Evolutionary conservation across 2,797 vertebrate species (phyloP), one percentile per base, ranked within the genome.

Genomic region (Rhyacichthys aspro): DNA sequence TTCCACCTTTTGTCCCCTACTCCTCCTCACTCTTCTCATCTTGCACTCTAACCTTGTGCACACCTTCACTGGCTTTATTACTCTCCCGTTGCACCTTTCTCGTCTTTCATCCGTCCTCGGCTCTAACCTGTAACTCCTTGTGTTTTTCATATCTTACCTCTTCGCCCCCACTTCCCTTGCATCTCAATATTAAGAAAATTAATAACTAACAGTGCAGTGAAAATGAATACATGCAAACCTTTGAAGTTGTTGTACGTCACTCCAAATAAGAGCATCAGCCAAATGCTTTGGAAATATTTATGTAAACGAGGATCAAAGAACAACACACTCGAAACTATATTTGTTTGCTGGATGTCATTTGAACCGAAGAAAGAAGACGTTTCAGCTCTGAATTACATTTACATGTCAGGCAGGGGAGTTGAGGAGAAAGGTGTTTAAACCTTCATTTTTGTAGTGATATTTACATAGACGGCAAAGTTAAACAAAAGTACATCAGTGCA

Each of bases 231-330:
- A 45, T 67, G 72, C 47, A 58, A 17, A 47, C 67, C 74, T 84
- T 79, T 84, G 79, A 85, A 79, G 79, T 84, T 56, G 57, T 59
- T 75, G 59, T 72, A 77, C 72, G 67, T 72, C 55, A 61, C 42
- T 68, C 36, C 23, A 7, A 57, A 75, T 77, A 76, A 59, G 54
- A 59, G 52, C 64, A 57, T 32, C 39, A 67, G 17, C 23, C 32
- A 16, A 74, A 61, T 72, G 44, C 47, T 56, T 48, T 39, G 55
- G 69, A 73, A 59, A 57, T 69, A 33, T 76, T 68, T 68, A 75
- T 67, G 75, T 56, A 79, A 78, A 83, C 16, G 36, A 46, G 57
- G 66, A 78, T 79, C 54, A 82, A 78, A 77, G 57, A 44, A 63
- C 36, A 45, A 23, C 18, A 52, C 50, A 58, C 42, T 39, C 42